A percentile compares a stretch with the other conserved stretches of the same genome.
These are phyloP conservation scores for Cheilosia soror DNA, from an alignment of 2,888 invertebrate species.

Conservation along the genomic window DNA sequence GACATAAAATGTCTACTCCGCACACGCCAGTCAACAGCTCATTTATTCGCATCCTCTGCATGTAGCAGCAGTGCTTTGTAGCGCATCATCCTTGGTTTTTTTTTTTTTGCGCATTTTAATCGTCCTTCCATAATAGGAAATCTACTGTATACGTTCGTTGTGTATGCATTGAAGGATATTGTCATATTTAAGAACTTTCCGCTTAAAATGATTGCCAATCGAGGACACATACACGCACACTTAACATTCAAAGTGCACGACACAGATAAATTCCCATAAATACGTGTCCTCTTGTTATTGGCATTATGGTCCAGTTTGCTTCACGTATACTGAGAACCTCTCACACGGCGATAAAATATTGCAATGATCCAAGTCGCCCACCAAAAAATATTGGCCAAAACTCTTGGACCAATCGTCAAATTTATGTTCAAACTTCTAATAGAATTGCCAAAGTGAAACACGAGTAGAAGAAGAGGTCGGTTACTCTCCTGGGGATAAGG, in stretches of 20 bases:
- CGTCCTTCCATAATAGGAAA: constrained; percentile 47
- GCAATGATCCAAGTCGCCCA: constrained; percentile 24
- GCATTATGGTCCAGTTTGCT: constrained; percentile 47
- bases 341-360: constrained; percentile 56
- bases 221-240: constrained; percentile 23
- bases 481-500: constrained; percentile 31
- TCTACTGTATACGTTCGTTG: constrained; percentile 40
- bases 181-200: constrained; percentile 42
- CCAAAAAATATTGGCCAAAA: constrained; percentile 20
- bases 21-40: constrained; percentile 8
- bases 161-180: constrained; percentile 44
- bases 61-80: not conserved
- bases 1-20: constrained; percentile 51
- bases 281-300: constrained; percentile 69
- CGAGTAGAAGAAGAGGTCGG: not conserved
- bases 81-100: constrained; percentile 24
- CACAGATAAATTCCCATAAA: constrained; percentile 66
- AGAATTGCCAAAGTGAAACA: constrained; percentile 40
- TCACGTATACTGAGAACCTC: constrained; percentile 22
- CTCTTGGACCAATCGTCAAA: constrained; percentile 43
- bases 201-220: constrained; percentile 56
- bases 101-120: constrained; percentile 58
- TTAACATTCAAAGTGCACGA: constrained; percentile 68
- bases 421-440: constrained; percentile 71
- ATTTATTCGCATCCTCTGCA: constrained; percentile 12